Percentiles rank a stretch among this genome's conserved stretches.
Evolutionary conservation across 1,140 invertebrate species (phyloP).

Genomic region (Trichonephila inaurata): DNA sequence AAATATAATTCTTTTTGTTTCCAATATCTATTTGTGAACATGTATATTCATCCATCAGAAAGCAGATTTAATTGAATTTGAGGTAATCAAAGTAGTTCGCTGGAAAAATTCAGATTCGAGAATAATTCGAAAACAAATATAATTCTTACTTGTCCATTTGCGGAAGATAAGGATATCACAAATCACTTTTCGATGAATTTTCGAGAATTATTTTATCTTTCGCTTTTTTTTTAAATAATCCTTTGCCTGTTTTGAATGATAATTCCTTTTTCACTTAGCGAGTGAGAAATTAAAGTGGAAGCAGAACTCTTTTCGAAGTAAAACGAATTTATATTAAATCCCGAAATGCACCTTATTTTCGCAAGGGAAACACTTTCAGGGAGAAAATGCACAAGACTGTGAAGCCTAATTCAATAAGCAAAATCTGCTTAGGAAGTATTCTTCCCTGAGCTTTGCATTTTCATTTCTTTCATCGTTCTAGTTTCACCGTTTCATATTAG

Average conservation of each 20-base stretch:
- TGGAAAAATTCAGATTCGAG: not conserved
- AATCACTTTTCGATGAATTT: constrained; percentile 19
- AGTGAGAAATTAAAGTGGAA: not conserved
- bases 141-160: not conserved
- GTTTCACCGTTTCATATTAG: not conserved
- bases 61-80: constrained; percentile 2
- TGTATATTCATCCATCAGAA: not conserved
- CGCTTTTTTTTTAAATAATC: not conserved
- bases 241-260: not conserved
- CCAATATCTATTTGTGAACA: too few species aligned
- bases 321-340: constrained; percentile 24
- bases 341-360: constrained; percentile 8
- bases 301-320: not conserved
- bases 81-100: not conserved
- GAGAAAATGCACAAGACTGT: not conserved
- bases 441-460: not conserved
- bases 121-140: not conserved
- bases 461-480: not conserved
- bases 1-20: too few species aligned
- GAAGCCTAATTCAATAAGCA: constrained; percentile 22
- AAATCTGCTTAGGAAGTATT: not conserved
- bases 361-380: not conserved
- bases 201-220: not conserved
- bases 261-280: not conserved
- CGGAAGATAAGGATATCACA: not conserved